Base-by-base conservation (phyloP, 92 coral and sea anemone genomes). In the Bergia sp. region DNA sequence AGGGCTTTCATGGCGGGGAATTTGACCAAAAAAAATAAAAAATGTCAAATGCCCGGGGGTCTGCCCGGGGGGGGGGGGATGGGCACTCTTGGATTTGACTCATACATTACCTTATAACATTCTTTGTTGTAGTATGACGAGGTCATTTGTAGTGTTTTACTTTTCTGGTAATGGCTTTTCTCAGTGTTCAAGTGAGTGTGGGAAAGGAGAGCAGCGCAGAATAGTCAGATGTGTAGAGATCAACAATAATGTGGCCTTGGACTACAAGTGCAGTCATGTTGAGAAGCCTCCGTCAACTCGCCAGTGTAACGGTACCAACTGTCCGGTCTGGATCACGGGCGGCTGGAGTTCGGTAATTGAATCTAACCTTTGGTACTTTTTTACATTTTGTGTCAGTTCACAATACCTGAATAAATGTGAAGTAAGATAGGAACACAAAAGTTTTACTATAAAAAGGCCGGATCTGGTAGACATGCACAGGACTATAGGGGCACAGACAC, bases 261-360 rank as follows among this genome's bases (percentile, higher is more conserved):
- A 84, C 37, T 73, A 43, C 40, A 84, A 84, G 87, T 84, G 87
- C 41, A 71, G 87, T 47, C 87, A 79, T 45, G 42, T 44, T 36
- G 42, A 29, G 78, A 84, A 47, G 74, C 87, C 87, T 11, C 79
- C 65, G 2, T 69, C 87, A 71, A 36, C 77, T 69, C 87, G 77
- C 44, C 44, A 71, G 16, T 84, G 87, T 47, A 84, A 29, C 21
- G 87, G 87, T n/a, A 71, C 58, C 13, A 84, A 84, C n/a, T 84
- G 87, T 37, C 87, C 87, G 4, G 77, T 84, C 78, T 84, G 87
- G 87, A 84, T 20, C 40, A 84, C 87, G 44, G 87, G 87, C 13
- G 77, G 77, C 16, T 84, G 87, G 87, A 84, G 87, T 16, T 84
- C 43, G 87, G 87, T 84, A 82, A 82, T 39, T 15, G 20, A 44